A percentile compares a stretch with the other conserved stretches of the same genome.
Evolutionary conservation across 2,797 vertebrate species (phyloP).

Genomic region (Urophycis tenuis): DNA sequence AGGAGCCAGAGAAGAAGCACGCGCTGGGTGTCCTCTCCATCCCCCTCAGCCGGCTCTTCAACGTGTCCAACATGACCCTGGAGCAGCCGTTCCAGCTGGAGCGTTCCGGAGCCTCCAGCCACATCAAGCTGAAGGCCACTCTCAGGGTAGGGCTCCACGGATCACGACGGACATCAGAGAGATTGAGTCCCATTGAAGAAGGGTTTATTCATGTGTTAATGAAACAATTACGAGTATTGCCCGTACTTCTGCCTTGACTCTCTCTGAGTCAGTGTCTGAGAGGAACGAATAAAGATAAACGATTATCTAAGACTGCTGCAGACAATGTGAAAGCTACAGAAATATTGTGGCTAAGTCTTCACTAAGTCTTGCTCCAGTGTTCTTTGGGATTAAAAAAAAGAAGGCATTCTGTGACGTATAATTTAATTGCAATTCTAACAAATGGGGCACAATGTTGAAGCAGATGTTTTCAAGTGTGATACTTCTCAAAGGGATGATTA

Average conservation of each 20-base stretch:
- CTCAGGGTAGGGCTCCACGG: conserved; percentile 72
- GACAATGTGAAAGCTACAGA: no score
- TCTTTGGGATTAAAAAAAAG: no score
- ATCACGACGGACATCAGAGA: neutral
- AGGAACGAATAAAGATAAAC: neutral
- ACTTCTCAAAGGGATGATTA: no score
- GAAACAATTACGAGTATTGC: neutral
- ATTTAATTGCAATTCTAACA: no score
- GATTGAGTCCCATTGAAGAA: no score
- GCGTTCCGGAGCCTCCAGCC: conserved; percentile 82
- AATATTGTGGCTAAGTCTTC: neutral
- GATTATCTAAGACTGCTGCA: neutral
- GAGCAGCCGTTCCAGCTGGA: conserved; percentile 83
- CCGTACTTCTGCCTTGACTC: neutral
- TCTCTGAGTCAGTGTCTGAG: neutral
- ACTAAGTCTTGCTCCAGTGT: neutral
- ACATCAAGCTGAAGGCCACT: conserved; percentile 84
- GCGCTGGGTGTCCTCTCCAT: conserved; percentile 74
- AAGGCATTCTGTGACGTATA: no score
- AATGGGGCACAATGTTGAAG: neutral
- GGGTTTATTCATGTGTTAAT: no score
- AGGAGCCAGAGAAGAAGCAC: conserved; percentile 77
- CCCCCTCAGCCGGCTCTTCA: conserved; percentile 75
- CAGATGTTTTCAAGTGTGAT: neutral
- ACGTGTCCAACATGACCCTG: conserved; percentile 69